Evolutionary conservation across 2,113 vertebrate species (phyloP).

Genomic region (Sisor rabdophorus): DNA sequence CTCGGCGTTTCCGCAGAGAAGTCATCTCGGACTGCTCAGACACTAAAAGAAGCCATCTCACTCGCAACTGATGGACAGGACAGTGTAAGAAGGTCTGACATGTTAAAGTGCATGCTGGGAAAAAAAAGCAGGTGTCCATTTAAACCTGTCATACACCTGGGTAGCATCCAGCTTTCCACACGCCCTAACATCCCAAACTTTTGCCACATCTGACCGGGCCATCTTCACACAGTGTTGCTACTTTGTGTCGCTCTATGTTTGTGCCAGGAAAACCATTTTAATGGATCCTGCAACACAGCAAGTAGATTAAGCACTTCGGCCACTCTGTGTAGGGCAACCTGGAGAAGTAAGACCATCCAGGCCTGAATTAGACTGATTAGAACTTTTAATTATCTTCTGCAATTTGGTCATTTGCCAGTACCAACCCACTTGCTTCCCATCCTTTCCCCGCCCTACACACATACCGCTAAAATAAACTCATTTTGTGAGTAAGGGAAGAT

Average conservation of each 20-base stretch:
- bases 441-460: neutral
- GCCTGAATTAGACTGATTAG: constrained; percentile 2
- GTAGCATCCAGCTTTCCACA: constrained; percentile 4
- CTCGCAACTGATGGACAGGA: constrained; percentile 27
- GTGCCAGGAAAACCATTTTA: constrained; percentile 36
- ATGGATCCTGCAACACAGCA: constrained; percentile 26
- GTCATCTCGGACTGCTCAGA: neutral
- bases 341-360: neutral
- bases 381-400: neutral
- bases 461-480: neutral
- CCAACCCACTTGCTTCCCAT: neutral
- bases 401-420: neutral
- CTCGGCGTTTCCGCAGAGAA: neutral
- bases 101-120: constrained; percentile 42
- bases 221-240: constrained; percentile 16
- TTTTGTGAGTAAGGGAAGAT: neutral
- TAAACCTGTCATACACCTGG: constrained; percentile 41
- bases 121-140: constrained; percentile 39
- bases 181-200: neutral
- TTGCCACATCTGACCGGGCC: neutral
- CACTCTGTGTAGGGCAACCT: constrained; percentile 6
- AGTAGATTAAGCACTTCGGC: constrained; percentile 20
- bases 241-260: constrained; percentile 13
- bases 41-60: constrained; percentile 13
- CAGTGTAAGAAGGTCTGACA: constrained; percentile 20